Evolutionary conservation across 2,888 invertebrate genomes (phyloP), one percentile per base, ranked within the genome.

Genomic region (Drosophila pseudotakahashii): DNA sequence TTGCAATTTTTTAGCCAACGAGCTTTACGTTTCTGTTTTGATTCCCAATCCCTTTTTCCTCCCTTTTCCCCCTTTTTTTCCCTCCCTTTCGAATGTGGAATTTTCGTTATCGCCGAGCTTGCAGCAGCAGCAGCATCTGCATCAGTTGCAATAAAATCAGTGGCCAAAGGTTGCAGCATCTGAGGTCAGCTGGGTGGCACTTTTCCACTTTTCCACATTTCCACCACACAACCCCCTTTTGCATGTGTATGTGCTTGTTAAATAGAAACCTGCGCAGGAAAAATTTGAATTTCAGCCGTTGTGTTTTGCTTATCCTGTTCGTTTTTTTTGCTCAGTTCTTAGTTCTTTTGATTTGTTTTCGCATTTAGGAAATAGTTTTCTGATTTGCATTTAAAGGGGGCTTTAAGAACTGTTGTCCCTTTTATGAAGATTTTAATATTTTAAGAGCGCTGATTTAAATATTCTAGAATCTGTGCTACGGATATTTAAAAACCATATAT

Each of bases 151-250:
- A 86, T 87, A 87, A 83, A 87, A 82, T 82, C 82, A 82, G 82
- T 86, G 82, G 82, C 82, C 82, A 82, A 82, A 82, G 87, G 82
- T 81, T 82, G 82, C 82, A 88, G 78, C 88, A 83, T 81, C 85
- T 84, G 87, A 83, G 82, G 86, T 81, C 86, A 81, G 78, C 76
- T 69, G 85, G 85, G 75, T 84, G 75, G 77, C 36, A 41, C 42
- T 26, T 45, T 42, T 36, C 39, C 19, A 3, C 45, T 7, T 42
- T 37, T 23, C 19, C 19, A 3, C 45, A 7, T 42, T 37, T 23
- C 19, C 48, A 16, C 32, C 26, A 16, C 47, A 37, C 47, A 14
- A 9, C 14, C 36, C 14, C 36, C 32, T 2, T n/a, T 23, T 39
- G 37, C 44, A 23, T 52, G 42, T 73, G 50, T 75, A 77, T 77